Base-by-base conservation (phyloP, 2,113 vertebrate species). In the Nasalis larvatus region DNA sequence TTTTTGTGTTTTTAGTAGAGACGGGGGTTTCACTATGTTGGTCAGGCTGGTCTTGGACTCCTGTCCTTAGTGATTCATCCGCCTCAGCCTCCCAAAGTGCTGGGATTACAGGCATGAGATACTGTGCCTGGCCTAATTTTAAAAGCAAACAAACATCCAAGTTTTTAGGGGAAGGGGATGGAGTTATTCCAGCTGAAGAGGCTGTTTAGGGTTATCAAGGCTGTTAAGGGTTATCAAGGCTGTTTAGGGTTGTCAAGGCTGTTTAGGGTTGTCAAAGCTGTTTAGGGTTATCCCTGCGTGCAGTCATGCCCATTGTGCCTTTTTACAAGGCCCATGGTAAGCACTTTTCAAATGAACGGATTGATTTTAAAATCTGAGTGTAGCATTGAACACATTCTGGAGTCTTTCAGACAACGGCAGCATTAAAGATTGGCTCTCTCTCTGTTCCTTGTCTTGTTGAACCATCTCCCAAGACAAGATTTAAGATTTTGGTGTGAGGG, bases 251-350 rank as follows among this genome's bases (percentile, higher is more conserved):
- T 25, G 35, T 1, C 0, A 1, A 13, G 18, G 17, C n/a, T 25
- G 9, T 42, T 2, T 42, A 42, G 42, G 6, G 42, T 42, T 42
- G 42, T 42, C 42, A 42, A 42, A 6, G 42, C 42, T 42, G 42
- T 42, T 42, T 27, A 1, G 42, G 27, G 10, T 1, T 27, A 7
- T 37, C 6, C 45, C 21, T 8, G 4, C 0, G 0, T 2, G 4
- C 23, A 1, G 8, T 3, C 12, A 47, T 49, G 25, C 18, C 10
- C 60, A n/a, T n/a, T n/a, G 37, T 1, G 0, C 10, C 56, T 69
- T 69, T 63, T 49, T 6, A 4, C 23, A 58, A 85, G 66, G 21
- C 58, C n/a, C 71, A 45, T 0, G 0, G 20, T 6, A n/a, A 37
- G 16, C 27, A 35, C 56, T 88, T 83, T 83, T 45, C n/a, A 30